Base-by-base conservation (phyloP, 2,797 vertebrate species). In the Sebastes cheni region DNA sequence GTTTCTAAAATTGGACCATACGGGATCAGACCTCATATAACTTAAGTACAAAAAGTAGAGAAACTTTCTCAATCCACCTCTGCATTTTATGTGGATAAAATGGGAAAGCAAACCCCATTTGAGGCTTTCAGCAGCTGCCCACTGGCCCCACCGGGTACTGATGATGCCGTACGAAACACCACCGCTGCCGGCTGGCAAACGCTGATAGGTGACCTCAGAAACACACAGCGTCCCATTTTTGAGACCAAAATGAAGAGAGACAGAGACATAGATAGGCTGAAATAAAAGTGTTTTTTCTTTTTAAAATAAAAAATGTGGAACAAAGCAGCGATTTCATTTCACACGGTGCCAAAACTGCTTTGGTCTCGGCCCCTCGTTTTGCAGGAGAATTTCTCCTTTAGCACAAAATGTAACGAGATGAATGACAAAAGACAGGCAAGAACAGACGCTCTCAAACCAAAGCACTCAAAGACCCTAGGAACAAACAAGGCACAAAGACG, bases 21-120 rank as follows among this genome's bases (percentile, higher is more conserved):
- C 22, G 1, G 7, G 22, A 30, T 36, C 32, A 65, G 60, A 58
- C 22, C n/a, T 9, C 1, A 10, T 2, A 16, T 22, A 72, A 60
- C 9, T 27, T 3, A n/a, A 76, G 8, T 13, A 65, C 12, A n/a
- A 61, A 55, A 50, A 52, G 0, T 52, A 52, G 0, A 52, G 1
- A 20, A 52, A 20, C 46, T 62, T 50, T 70, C 13, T 56, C 32
- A 67, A 36, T 32, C 29, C 55, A 39, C n/a, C 77, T 81, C 32
- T 74, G 16, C 18, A 55, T 79, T 79, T 68, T 56, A 70, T 82
- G 58, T 81, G 74, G 66, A 30, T 55, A 72, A 36, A 81, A 82
- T 23, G 23, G 60, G 29, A 75, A 68, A 73, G n/a, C n/a, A 62
- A 80, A 86, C 83, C 77, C 69, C 72, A 83, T 80, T 77, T 82